Base-by-base conservation (phyloP, 2,888 invertebrate species). In the Orchestes rusci region DNA sequence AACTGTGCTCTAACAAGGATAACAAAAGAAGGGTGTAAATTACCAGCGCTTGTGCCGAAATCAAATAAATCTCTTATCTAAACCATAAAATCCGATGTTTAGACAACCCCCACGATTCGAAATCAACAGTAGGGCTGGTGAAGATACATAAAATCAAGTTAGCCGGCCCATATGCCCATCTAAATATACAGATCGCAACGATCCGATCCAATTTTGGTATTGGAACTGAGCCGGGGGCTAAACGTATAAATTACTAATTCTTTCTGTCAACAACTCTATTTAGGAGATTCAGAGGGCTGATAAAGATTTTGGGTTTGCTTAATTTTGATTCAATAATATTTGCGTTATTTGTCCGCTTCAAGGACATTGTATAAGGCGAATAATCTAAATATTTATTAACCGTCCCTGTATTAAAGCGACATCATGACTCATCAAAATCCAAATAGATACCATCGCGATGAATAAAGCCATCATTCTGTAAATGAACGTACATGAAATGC, bases 241-340 rank as follows among this genome's bases (percentile, higher is more conserved):
- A 60, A 58, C 56, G 56, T 59, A 60, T 60, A 61, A 58, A 60
- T 61, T 59, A 59, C 58, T 59, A 58, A 57, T 46, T 50, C 45
- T 41, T 51, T 43, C 23, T 17, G 48, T 44, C 50, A 50, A 51
- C 44, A 46, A 43, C 43, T 48, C 34, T 41, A 32, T 41, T 41
- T n/a, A n/a, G n/a, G n/a, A n/a, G n/a, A n/a, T n/a, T n/a, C n/a
- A n/a, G n/a, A n/a, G n/a, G n/a, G n/a, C n/a, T n/a, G n/a, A n/a
- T n/a, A n/a, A n/a, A n/a, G n/a, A n/a, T n/a, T n/a, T n/a, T n/a
- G n/a, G n/a, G n/a, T n/a, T n/a, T n/a, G n/a, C n/a, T n/a, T n/a
- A n/a, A n/a, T n/a, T n/a, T n/a, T n/a, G n/a, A n/a, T n/a, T n/a
- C n/a, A n/a, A n/a, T n/a, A n/a, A n/a, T n/a, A n/a, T n/a, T n/a